Base-by-base conservation (phyloP, 1,140 invertebrate genomes). In the Drosophila setifemur region DNA sequence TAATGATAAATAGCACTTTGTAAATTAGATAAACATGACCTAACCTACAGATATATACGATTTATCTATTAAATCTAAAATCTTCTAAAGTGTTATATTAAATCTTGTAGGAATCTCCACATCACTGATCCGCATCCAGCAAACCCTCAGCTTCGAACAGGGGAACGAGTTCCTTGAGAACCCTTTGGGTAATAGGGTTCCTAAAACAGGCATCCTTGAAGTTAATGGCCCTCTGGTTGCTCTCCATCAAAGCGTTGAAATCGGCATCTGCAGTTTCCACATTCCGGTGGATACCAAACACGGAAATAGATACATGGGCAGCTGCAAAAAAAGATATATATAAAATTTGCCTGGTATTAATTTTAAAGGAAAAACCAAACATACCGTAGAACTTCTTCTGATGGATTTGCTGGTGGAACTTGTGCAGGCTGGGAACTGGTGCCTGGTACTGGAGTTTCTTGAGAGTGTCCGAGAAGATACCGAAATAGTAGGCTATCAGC, bases 301-400 rank as follows among this genome's bases (percentile, higher is more conserved):
- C 44, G 1, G 58, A 48, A 11, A 79, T 60, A 8, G 69, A 71
- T 1, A 87, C 71, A 31, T 79, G 79, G 26, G 89, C 74, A 26
- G 76, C 89, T 90, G 29, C 4, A 12, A 43, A 25, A 35, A 4
- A 45, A 9, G 23, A 7, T 2, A 1, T 12, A 40, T 12, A n/a
- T 1, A 29, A 9, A 0, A 23, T 42, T 21, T 23, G 11, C 33
- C 5, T 0, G 4, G 1, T n/a, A 14, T 11, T 0, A 12, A 12
- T n/a, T 31, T 1, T 1, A 12, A 25, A 1, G n/a, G 1, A n/a
- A 18, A 40, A 33, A 1, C 2, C 0, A 5, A 6, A 49, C 74
- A 73, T 40, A 90, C 90, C 87, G 29, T 76, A 90, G 37, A 90
- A 90, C 1, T 64, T 55, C 44, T 90, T 90, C 16, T 76, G 35